Base-by-base conservation (phyloP, 53 echinoderm and acorn worm genomes). In the Henricia sp. region DNA sequence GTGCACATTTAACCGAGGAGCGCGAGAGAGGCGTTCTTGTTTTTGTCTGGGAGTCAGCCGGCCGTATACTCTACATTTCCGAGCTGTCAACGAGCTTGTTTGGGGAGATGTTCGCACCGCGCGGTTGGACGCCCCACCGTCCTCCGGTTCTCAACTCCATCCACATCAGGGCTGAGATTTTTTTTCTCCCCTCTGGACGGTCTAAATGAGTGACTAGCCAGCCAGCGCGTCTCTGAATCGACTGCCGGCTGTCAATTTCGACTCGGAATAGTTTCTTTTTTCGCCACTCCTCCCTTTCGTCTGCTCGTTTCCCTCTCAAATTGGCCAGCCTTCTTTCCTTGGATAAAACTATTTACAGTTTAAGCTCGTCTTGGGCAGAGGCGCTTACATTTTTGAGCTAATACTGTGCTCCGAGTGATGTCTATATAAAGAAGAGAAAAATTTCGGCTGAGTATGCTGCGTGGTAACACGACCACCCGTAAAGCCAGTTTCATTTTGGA, bases 51-150 rank as follows among this genome's bases (percentile, higher is more conserved):
- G 41, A 25, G 41, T 40, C 24, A 3, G n/a, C n/a, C n/a, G n/a
- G n/a, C n/a, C n/a, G n/a, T n/a, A 42, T 58, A 38, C 38, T 76
- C 57, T 58, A 76, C 63, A 43, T 64, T 80, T 63, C 48, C 29
- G 1, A 64, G 63, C 80, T 80, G 80, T 80, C 80, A 80, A 63
- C 80, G 42, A 63, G 64, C 80, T 80, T 80, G 80, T 80, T 46
- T 41, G 58, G 35, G 59, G 41, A 57, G 41, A 58, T 76, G 76
- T 76, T 59, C 37, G 57, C 76, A 59, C 57, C 13, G 26, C 76
- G 27, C 14, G 28, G 36, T 57, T 20, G 55, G 67, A 67, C 67
- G 57, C 58, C 57, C 59, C 76, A 76, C 57, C 76, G 38, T 50
- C 67, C 67, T 50, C 33, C 38, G 32, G 26, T 36, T 65, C 35